Conservation (phyloP, 2,888 invertebrate genomes). For the Drosophila fulvimacula region DNA sequence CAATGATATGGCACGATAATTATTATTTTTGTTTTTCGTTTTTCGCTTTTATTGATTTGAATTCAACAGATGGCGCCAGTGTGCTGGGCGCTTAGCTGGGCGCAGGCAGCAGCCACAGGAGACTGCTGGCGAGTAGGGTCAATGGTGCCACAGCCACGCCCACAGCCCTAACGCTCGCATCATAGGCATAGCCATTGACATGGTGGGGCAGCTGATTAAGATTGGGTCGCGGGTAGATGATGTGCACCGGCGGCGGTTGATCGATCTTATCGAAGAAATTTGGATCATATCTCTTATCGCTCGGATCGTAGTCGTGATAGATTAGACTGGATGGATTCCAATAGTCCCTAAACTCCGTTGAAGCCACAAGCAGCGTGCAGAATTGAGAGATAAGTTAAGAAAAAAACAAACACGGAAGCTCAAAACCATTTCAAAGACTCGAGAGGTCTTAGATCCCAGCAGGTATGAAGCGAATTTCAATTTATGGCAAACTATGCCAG, state of each 20-base stretch:
- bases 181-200: conserved; percentile 33
- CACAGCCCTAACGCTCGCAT: conserved; percentile 26
- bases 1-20: conserved; percentile 77
- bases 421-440: background rate
- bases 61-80: conserved; percentile 8
- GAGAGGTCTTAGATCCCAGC: background rate
- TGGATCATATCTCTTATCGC: conserved; percentile 83
- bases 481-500: background rate
- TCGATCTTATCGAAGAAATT: conserved; percentile 88
- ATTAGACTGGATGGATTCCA: conserved; percentile 89
- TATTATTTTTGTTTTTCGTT: conserved; percentile 12
- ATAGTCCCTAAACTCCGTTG: conserved; percentile 40
- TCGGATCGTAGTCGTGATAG: conserved; percentile 86
- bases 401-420: no score
- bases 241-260: conserved; percentile 89
- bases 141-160: conserved; percentile 39
- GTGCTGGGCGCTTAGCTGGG: conserved; percentile 56
- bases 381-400: background rate
- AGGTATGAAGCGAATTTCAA: background rate
- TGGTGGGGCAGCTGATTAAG: conserved; percentile 56
- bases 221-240: conserved; percentile 88
- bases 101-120: conserved; percentile 48
- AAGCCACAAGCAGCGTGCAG: conserved; percentile 7
- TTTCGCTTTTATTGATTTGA: background rate
- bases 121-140: conserved; percentile 31